Percentiles rank a stretch among this genome's conserved stretches.
Conservation (phyloP, 2,888 invertebrate genomes). For the Caenorhabditis macrosperma region DNA sequence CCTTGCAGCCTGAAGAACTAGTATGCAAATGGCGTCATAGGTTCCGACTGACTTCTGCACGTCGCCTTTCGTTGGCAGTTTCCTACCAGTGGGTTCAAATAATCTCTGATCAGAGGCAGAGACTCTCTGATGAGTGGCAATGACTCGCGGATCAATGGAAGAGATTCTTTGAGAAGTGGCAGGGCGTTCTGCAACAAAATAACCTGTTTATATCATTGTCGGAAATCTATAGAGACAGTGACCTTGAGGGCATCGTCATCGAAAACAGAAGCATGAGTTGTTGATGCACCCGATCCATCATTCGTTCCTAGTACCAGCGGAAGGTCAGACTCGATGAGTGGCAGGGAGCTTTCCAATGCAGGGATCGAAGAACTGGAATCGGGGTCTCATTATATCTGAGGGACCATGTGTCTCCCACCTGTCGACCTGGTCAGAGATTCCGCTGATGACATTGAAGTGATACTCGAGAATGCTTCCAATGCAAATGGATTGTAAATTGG, state of each 20-base stretch:
- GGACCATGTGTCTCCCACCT: conserved; percentile 31
- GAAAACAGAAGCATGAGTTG: neutral
- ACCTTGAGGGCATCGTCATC: conserved; percentile 32
- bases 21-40: neutral
- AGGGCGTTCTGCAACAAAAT: conserved; percentile 44
- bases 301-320: conserved; percentile 40
- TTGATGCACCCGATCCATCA: conserved; percentile 10
- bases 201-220: neutral
- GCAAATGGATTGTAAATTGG: conserved; percentile 50
- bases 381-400: neutral
- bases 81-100: conserved; percentile 52
- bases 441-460: conserved; percentile 43
- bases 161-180: conserved; percentile 63
- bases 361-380: conserved; percentile 46
- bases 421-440: conserved; percentile 44
- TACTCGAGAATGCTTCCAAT: conserved; percentile 58
- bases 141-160: conserved; percentile 64
- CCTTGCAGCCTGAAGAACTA: conserved; percentile 51
- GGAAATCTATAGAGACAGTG: neutral
- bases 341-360: conserved; percentile 39
- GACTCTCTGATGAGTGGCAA: conserved; percentile 63
- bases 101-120: conserved; percentile 60
- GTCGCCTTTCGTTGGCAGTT: conserved; percentile 60
- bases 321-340: conserved; percentile 29
- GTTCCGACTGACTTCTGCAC: conserved; percentile 43